A percentile compares a stretch with the other conserved stretches of the same genome.
Evolutionary conservation across 2,888 invertebrate genomes (phyloP).

Genomic region (Philhelius pedissequus): DNA sequence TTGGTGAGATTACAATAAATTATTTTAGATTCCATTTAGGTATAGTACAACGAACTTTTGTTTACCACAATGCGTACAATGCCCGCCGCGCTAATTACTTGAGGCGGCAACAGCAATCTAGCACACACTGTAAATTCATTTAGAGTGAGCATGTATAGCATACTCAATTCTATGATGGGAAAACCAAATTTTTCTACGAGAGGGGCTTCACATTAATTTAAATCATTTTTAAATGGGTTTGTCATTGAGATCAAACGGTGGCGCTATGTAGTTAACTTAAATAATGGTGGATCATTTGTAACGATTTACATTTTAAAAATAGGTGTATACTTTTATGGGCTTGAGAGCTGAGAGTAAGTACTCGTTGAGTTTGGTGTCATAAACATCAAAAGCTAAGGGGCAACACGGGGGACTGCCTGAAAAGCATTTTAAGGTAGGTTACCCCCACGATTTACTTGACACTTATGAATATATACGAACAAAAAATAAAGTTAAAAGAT

Average conservation of each 20-base stretch:
- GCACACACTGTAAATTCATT: not conserved
- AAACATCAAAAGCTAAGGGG: not conserved
- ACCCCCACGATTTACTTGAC: not conserved
- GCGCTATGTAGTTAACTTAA: conserved; percentile 5
- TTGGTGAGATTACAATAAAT: not conserved
- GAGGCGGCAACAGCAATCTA: not conserved
- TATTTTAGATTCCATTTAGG: not conserved
- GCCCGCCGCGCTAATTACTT: not conserved
- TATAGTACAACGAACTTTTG: not conserved
- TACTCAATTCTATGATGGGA: no score
- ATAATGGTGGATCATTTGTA: not conserved
- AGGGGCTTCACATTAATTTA: not conserved
- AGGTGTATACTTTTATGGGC: not conserved
- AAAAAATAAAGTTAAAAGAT: not conserved
- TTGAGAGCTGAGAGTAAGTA: no score
- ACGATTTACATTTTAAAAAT: not conserved
- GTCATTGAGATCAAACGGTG: conserved; percentile 17
- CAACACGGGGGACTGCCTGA: not conserved
- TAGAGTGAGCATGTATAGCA: no score
- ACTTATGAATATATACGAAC: no score
- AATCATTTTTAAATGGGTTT: not conserved
- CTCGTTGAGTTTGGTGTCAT: not conserved
- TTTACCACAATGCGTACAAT: not conserved
- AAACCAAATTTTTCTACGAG: not conserved
- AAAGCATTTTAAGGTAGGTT: not conserved